These are phyloP conservation scores for Nemopilema nomurai DNA, from an alignment of 30 jellyfish, hydroid and myxozoan species.

Conservation along the genomic window DNA sequence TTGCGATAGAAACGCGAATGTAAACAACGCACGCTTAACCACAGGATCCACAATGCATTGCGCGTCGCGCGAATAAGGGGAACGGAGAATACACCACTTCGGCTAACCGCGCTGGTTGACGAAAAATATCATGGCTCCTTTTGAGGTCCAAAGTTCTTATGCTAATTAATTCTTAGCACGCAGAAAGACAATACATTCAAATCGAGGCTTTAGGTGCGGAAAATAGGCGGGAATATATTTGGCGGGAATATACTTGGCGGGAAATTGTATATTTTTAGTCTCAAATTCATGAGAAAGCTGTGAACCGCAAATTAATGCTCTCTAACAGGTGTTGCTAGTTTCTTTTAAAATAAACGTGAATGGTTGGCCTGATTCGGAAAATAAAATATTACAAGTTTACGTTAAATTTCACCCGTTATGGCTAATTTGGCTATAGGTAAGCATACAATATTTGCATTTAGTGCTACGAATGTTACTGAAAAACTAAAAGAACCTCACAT, in stretches of 20 bases:
- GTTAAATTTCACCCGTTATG: background rate
- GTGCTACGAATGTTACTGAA: background rate
- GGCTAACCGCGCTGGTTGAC: too few species aligned
- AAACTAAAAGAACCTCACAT: background rate
- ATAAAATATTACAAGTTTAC: background rate
- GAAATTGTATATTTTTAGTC: too few species aligned
- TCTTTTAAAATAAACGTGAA: background rate
- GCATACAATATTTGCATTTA: background rate
- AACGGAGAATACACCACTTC: slow-evolving; percentile 19
- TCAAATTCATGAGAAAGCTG: background rate
- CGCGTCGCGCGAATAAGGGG: slow-evolving; percentile 15
- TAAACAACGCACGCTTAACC: slow-evolving; percentile 4
- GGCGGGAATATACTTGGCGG: too few species aligned
- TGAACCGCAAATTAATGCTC: background rate
- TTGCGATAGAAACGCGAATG: slow-evolving; percentile 12
- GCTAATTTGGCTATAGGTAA: background rate
- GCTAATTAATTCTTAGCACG: too few species aligned
- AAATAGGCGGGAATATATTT: too few species aligned
- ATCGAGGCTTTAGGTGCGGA: too few species aligned
- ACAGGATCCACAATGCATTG: slow-evolving; percentile 15
- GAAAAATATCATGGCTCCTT: too few species aligned
- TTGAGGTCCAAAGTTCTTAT: too few species aligned
- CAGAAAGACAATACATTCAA: too few species aligned
- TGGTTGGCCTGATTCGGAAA: background rate
- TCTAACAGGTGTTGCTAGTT: background rate